Evolutionary conservation across 2,797 vertebrate species (phyloP), one percentile per base, ranked within the genome.

Genomic region (Myiotriccus ornatus): DNA sequence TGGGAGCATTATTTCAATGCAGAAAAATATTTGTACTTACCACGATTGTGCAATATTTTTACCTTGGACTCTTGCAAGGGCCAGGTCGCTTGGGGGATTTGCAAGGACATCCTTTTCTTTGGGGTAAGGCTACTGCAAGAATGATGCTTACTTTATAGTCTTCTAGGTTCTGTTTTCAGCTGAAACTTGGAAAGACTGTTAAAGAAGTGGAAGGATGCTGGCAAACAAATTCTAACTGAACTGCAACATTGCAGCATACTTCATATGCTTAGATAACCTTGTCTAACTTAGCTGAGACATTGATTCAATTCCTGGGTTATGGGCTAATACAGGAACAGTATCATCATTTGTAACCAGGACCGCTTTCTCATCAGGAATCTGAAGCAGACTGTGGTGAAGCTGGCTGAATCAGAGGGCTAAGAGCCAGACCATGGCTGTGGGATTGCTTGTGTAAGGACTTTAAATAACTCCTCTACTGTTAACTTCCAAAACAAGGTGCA

Each of bases 351-450:
- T 71, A 70, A 68, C 11, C 7, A 76, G 39, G 63, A 89, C 20
- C 10, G 9, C 6, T 14, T 76, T 84, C 77, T 76, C 78, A 43
- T 71, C 53, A 47, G 77, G 59, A 71, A 13, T 37, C 49, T 83
- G 67, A 70, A 92, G 70, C 35, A 67, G 44, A 64, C 60, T 2
- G 1, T 62, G 53, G 53, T 76, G 63, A 34, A 88, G 7, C 41
- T 73, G 37, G 22, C n/a, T 62, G 71, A 82, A 91, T 14, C 44
- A 55, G 27, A 28, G 25, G 43, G 10, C n/a, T 67, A 34, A 65
- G 35, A 92, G n/a, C 13, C 65, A 62, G 44, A 23, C 43, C 0
- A 0, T 0, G 5, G 43, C 37, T 84, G 14, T 23, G 47, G 8
- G 32, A 15, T 50, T 80, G 28, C 35, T 87, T 84, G 39, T 4